These are phyloP conservation scores for Plotosus lineatus DNA, from an alignment of 2,113 vertebrate species.

Conservation along the genomic window DNA sequence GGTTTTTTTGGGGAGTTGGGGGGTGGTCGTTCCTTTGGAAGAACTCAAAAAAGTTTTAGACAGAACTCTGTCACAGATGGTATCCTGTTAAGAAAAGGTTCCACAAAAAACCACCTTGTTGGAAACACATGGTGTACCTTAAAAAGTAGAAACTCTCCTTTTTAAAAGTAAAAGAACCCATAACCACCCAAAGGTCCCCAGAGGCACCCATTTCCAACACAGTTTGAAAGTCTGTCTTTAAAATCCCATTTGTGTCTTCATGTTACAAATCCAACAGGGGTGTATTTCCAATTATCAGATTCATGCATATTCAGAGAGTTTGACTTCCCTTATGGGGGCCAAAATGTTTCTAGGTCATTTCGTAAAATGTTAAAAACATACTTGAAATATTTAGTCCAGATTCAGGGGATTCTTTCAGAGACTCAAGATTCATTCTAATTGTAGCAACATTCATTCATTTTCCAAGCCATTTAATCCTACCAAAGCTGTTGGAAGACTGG, in stretches of 20 bases:
- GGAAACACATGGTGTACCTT: not conserved
- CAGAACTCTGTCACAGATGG: not conserved
- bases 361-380: not conserved
- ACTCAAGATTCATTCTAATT: not conserved
- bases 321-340: not conserved
- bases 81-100: not conserved
- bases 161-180: not conserved
- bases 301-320: not conserved
- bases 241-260: conserved; percentile 6
- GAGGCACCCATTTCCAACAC: not conserved
- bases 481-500: no score
- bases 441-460: not conserved
- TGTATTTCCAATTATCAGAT: not conserved
- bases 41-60: not conserved
- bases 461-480: no score
- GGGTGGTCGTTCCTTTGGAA: no score
- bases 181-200: not conserved
- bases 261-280: not conserved
- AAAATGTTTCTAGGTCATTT: not conserved
- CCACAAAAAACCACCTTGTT: not conserved
- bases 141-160: not conserved
- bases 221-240: not conserved
- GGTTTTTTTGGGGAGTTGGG: not conserved
- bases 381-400: not conserved
- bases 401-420: not conserved